Percentiles rank a stretch among this genome's conserved stretches.
Evolutionary conservation across 2,888 invertebrate species (phyloP).

Genomic region (Sarcophaga subvicina): DNA sequence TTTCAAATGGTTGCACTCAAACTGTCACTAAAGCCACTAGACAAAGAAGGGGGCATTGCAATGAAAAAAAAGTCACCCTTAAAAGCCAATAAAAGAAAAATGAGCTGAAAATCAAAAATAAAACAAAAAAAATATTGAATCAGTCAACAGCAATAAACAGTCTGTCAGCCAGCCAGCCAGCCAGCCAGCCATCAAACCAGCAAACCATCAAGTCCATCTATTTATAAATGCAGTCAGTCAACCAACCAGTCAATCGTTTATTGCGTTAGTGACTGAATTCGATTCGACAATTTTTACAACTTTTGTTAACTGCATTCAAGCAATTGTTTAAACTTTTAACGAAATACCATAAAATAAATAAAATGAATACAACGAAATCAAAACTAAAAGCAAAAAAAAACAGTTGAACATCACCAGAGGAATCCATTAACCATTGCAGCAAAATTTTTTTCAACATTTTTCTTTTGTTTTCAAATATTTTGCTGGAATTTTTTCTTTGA

Average conservation of each 20-base stretch:
- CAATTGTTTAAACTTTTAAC: no score
- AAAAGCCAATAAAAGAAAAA: background rate
- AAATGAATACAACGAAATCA: no score
- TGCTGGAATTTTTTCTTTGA: background rate
- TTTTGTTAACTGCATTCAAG: no score
- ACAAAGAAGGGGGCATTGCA: background rate
- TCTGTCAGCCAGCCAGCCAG: no score
- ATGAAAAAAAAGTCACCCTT: background rate
- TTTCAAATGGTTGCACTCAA: background rate
- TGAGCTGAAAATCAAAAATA: no score
- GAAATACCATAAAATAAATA: no score
- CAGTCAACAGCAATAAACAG: background rate
- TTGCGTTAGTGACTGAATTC: background rate
- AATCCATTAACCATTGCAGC: constrained; percentile 75
- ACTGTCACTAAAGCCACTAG: background rate
- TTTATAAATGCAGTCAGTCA: constrained; percentile 10
- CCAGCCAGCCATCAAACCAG: background rate
- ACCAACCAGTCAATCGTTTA: constrained; percentile 18
- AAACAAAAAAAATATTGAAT: background rate
- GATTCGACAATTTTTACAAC: no score
- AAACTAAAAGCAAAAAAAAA: background rate
- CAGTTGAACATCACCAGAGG: constrained; percentile 76
- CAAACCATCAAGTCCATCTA: background rate
- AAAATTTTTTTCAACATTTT: background rate
- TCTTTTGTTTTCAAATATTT: background rate